Evolutionary conservation across 2,113 vertebrate species (phyloP), one percentile per base, ranked within the genome.

Genomic region (Montifringilla adamsi): DNA sequence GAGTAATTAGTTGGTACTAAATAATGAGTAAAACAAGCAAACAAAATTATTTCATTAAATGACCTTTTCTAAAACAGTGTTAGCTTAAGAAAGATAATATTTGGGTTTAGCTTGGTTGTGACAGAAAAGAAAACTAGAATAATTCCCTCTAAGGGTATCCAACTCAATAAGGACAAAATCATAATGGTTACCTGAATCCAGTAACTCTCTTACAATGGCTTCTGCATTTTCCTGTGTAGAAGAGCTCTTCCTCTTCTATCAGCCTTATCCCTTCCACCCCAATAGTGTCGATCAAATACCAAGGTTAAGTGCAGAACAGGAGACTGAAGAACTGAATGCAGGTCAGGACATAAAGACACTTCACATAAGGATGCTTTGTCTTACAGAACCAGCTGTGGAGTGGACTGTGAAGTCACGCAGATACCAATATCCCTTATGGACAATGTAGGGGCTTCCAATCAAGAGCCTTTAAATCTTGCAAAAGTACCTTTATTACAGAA

Each of bases 1-100:
- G 33, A 63, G 52, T 68, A 94, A 93, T 93, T 63, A 93, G 83
- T 93, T 91, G 50, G 19, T 83, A 96, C 59, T 73, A 90, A 97
- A 69, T 68, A 82, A 89, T n/a, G 21, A 90, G 33, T 8, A 80
- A 94, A 87, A 66, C 41, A 68, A 89, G 33, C 18, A 93, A 89
- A 93, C 5, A 91, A 73, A 85, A 94, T 63, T 50, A 80, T 83
- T 90, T 91, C 13, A 77, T 79, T 93, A 89, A 80, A 74, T 67
- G 1, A 68, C 30, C 24, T 70, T 88, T 87, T 77, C 35, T 5
- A 22, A 10, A 93, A 70, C 50, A n/a, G 8, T 27, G 56, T 76
- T 76, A 69, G 4, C 9, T 73, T 1, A 9, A 64, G 58, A 85
- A 87, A 28, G 4, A 11, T 72, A 31, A 20, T 62, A 58, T 66